Evolutionary conservation across 2,888 invertebrate species (phyloP).

Genomic region (Prosapia bicincta): DNA sequence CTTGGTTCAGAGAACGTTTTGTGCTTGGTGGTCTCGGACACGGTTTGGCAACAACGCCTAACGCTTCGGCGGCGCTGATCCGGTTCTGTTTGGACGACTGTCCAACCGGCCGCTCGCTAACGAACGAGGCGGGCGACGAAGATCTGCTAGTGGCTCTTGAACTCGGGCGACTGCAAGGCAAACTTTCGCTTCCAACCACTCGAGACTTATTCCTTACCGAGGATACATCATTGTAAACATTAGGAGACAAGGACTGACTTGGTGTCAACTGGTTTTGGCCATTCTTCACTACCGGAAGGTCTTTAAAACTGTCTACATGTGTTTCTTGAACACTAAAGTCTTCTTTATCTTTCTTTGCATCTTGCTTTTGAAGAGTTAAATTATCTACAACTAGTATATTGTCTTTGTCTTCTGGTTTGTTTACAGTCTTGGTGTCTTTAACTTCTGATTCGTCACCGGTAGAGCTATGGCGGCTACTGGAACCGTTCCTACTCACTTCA

Average conservation of each 20-base stretch:
- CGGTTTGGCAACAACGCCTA: slow-evolving; percentile 40
- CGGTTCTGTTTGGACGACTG: slow-evolving; percentile 27
- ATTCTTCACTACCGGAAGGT: background rate
- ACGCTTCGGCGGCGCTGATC: slow-evolving; percentile 40
- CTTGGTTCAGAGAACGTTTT: slow-evolving; percentile 33
- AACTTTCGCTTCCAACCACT: slow-evolving; percentile 29
- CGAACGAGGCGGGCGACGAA: slow-evolving; percentile 36
- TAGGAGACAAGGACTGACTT: slow-evolving; percentile 19
- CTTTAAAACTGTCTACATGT: slow-evolving; percentile 15
- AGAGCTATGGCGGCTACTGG: slow-evolving; percentile 21
- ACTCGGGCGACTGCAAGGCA: slow-evolving; percentile 36
- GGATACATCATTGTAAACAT: slow-evolving; percentile 12
- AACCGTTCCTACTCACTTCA: background rate
- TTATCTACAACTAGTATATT: slow-evolving; percentile 16
- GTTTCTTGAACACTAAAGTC: slow-evolving; percentile 9
- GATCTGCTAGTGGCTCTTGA: slow-evolving; percentile 37
- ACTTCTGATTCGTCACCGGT: slow-evolving; percentile 23
- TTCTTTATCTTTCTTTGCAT: slow-evolving; percentile 1
- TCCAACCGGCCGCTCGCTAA: slow-evolving; percentile 23
- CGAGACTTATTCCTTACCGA: slow-evolving; percentile 6
- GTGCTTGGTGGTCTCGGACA: slow-evolving; percentile 37
- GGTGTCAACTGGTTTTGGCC: slow-evolving; percentile 9
- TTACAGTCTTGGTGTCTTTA: slow-evolving; percentile 8
- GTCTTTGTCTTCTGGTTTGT: background rate
- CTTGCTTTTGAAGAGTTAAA: slow-evolving; percentile 8